Evolutionary conservation across 2,113 vertebrate species (phyloP).

Genomic region (Speoplatyrhinus poulsoni): DNA sequence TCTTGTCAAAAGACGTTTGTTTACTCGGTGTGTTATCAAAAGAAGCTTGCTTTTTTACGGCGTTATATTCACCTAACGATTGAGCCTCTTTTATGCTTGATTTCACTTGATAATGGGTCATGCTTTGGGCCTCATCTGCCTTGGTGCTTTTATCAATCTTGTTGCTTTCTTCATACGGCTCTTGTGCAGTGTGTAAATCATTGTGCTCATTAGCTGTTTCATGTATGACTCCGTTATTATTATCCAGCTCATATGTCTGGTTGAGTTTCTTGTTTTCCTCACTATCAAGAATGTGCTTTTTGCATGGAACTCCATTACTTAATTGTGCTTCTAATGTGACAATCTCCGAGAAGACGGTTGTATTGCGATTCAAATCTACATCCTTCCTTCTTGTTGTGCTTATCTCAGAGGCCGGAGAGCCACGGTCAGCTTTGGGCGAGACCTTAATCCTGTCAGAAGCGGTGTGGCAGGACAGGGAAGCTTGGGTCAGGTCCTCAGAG

Average conservation of each 20-base stretch:
- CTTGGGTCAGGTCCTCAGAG: constrained; percentile 69
- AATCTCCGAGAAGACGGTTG: constrained; percentile 42
- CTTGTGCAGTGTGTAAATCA: neutral
- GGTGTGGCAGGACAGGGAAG: constrained; percentile 54
- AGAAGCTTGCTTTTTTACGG: constrained; percentile 62
- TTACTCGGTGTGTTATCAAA: constrained; percentile 55
- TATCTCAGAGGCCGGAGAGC: constrained; percentile 25
- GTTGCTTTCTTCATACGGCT: constrained; percentile 30
- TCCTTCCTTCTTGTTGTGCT: constrained; percentile 51
- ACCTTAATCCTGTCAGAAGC: constrained; percentile 47
- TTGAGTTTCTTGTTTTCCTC: constrained; percentile 43
- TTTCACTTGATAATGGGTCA: constrained; percentile 33
- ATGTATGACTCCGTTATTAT: constrained; percentile 6
- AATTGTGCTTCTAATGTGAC: constrained; percentile 43
- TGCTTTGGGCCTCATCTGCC: constrained; percentile 47
- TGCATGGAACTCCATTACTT: constrained; percentile 36
- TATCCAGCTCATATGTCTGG: constrained; percentile 32
- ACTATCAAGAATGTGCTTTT: constrained; percentile 19
- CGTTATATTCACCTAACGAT: constrained; percentile 52
- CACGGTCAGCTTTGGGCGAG: constrained; percentile 12
- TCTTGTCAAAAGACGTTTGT: constrained; percentile 64
- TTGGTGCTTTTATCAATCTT: constrained; percentile 67
- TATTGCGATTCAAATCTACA: constrained; percentile 72
- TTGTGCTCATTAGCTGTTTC: constrained; percentile 22
- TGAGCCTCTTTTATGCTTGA: constrained; percentile 43